A percentile compares a stretch with the other conserved stretches of the same genome.
Conservation (phyloP, 1,140 invertebrate genomes). For the Charaxes varanes region DNA sequence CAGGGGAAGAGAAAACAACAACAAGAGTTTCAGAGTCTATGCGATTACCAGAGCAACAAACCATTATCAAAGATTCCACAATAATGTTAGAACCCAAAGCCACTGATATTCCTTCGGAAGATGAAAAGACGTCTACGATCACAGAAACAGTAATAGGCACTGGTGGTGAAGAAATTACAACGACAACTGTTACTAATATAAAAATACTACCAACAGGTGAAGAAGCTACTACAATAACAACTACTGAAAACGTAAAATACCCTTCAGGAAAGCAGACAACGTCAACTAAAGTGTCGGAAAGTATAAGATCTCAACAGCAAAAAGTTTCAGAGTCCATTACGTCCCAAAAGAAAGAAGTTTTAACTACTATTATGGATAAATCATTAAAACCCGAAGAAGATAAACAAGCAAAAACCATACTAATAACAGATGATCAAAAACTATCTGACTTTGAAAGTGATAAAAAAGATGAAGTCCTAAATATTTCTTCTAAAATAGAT, state of each 20-base stretch:
- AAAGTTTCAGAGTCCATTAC: neutral
- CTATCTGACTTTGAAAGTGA: too few species aligned
- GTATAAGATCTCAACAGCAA: conserved; percentile 4
- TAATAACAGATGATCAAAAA: neutral
- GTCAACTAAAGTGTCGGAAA: conserved; percentile 12
- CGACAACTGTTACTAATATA: neutral
- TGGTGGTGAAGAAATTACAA: conserved; percentile 9
- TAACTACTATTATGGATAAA: neutral
- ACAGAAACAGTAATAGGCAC: conserved; percentile 6
- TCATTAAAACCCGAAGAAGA: neutral
- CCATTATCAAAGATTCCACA: neutral
- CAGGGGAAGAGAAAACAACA: neutral
- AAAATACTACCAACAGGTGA: conserved; percentile 2
- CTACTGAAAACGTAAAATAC: conserved; percentile 14
- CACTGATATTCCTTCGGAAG: neutral
- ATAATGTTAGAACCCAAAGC: neutral
- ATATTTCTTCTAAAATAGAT: too few species aligned
- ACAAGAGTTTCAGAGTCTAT: neutral
- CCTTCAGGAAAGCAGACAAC: conserved; percentile 10
- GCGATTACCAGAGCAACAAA: neutral
- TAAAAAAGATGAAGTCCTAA: too few species aligned
- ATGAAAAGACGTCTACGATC: neutral
- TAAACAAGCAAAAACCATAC: neutral
- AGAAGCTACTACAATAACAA: conserved; percentile 9
- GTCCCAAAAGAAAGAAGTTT: neutral